These are phyloP conservation scores for Erinaceus europaeus DNA, from an alignment of 2,113 vertebrate species.

Conservation along the genomic window DNA sequence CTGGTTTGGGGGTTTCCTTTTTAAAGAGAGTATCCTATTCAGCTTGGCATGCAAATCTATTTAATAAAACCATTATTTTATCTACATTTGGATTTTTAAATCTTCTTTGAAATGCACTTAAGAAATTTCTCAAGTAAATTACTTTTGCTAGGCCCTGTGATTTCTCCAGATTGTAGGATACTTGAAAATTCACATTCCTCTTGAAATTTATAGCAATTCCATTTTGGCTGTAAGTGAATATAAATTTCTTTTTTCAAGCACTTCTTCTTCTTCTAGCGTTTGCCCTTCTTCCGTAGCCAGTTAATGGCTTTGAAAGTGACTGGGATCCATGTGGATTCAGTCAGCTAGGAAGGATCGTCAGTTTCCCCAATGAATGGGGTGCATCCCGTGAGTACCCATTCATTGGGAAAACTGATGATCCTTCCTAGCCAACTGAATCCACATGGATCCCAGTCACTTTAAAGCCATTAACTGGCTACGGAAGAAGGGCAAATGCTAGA, in stretches of 20 bases:
- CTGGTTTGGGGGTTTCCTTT: background rate
- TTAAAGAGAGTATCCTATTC: background rate
- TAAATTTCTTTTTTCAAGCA: conserved; percentile 23
- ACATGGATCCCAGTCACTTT: too few species aligned
- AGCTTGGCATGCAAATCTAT: background rate
- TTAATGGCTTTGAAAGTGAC: too few species aligned
- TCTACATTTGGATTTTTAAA: background rate
- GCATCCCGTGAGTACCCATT: too few species aligned
- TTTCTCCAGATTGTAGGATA: background rate
- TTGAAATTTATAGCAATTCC: conserved; percentile 24
- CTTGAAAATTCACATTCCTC: background rate
- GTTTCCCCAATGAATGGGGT: too few species aligned
- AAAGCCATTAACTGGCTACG: too few species aligned
- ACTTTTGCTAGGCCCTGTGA: background rate
- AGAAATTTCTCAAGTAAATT: background rate
- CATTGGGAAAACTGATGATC: too few species aligned
- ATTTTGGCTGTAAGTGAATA: background rate
- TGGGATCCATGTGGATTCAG: too few species aligned
- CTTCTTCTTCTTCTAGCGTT: too few species aligned
- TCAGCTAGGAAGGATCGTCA: too few species aligned
- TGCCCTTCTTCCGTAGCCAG: too few species aligned
- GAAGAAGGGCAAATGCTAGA: too few species aligned
- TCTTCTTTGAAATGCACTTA: conserved; percentile 25
- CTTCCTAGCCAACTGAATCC: too few species aligned
- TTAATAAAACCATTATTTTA: background rate